Evolutionary conservation across 2,888 invertebrate genomes (phyloP), one percentile per base, ranked within the genome.

Genomic region (Stenichneumon culpator): DNA sequence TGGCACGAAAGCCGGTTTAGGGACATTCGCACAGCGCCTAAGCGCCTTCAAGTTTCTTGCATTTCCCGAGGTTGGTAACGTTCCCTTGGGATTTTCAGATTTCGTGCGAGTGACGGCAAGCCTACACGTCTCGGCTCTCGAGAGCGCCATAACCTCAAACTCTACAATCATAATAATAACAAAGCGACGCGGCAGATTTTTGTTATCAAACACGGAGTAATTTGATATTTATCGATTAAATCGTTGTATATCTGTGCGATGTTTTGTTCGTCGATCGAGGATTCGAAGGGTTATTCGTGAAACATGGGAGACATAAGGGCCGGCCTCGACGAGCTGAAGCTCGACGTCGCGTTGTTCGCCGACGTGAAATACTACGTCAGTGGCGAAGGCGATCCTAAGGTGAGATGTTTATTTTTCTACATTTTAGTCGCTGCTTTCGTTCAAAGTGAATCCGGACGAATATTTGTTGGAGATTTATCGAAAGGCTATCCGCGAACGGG

Each of bases 291-390:
- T 84, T 83, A 86, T 83, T 83, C 72, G 70, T 86, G 28, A 79
- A 93, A 89, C 90, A 94, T 95, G 94, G 94, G 93, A 82, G 94
- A 94, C 89, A 93, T 94, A 89, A 92, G 93, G 82, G 94, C 94
- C 86, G 94, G 94, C 83, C 91, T 94, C 82, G 92, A 94, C 83
- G 94, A 94, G 87, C 89, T 94, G 83, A 94, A 95, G 86, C 91
- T 95, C 74, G 93, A 94, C 80, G 95, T 96, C 91, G 95, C 95
- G 91, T 95, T 98, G 90, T 98, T 98, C 94, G 97, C 97, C 94
- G 96, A 97, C 95, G 97, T 98, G 90, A 97, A 97, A 93, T 98
- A 96, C 95, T 97, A 96, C 94, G 95, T 97, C 91, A 97, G 97
- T 93, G 98, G 98, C 89, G 97, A 97, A 86, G 92, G 90, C 70